These are phyloP conservation scores for Gerris buenoi DNA, from an alignment of 1,140 invertebrate genomes.

Conservation along the genomic window DNA sequence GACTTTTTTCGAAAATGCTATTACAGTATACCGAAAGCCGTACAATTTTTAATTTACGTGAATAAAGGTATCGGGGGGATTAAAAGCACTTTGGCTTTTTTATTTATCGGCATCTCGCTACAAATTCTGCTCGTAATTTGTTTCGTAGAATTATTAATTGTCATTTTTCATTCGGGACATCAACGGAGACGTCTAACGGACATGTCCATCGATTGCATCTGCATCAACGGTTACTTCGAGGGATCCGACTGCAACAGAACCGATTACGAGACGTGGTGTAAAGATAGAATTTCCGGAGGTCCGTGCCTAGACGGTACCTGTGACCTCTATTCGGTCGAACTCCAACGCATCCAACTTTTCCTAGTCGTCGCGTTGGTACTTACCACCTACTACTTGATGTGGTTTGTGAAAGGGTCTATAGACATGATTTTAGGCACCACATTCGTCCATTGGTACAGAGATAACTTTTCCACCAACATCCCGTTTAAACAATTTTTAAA, in stretches of 20 bases:
- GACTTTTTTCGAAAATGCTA: neutral
- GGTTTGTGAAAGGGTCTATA: neutral
- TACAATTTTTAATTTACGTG: neutral
- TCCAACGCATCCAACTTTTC: neutral
- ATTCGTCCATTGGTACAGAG: neutral
- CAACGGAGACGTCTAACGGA: neutral
- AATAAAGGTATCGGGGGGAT: neutral
- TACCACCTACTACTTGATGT: neutral
- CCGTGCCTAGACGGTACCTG: neutral
- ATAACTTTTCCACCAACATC: neutral
- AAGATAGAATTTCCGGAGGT: neutral
- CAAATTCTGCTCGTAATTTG: neutral
- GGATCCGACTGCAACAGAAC: neutral
- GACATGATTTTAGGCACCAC: neutral
- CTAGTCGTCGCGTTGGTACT: neutral
- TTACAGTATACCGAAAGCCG: neutral
- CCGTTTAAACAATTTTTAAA: neutral
- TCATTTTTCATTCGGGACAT: neutral
- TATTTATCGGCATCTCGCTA: neutral
- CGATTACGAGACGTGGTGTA: neutral
- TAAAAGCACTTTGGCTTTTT: neutral
- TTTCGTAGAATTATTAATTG: neutral
- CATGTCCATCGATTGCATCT: neutral
- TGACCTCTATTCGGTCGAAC: neutral
- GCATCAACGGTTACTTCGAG: neutral